Evolutionary conservation across 2,113 vertebrate genomes (phyloP), one percentile per base, ranked within the genome.

Genomic region (Coracopsis vasa): DNA sequence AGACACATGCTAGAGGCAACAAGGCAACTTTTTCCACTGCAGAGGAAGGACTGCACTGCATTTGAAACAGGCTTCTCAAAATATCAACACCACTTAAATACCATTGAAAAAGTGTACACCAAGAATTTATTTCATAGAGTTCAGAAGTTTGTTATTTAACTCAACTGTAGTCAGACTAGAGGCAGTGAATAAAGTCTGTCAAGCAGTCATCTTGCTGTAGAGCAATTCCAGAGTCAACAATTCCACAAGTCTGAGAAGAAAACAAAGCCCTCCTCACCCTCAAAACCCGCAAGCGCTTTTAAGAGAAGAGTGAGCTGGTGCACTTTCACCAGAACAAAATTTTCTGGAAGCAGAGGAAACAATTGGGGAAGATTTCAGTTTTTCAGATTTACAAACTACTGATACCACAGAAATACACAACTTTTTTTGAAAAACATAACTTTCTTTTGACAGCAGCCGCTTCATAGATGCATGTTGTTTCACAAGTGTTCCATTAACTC

Each of bases 221-320:
- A 75, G 33, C 56, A 35, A 67, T 12, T 91, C 47, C 69, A 64
- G 71, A 42, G 12, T 45, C 24, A 0, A 0, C 16, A 60, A 3
- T 12, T 42, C 13, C 16, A 31, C 35, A 64, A 35, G 10, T 11
- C 24, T 19, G 13, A 45, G 70, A 45, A 65, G 16, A 27, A 79
- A 70, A 42, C 7, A 61, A 74, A 31, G 6, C 3, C 20, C 4
- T 54, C 35, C 54, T 73, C 1, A 0, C 9, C 29, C 70, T 50
- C 78, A 29, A 81, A 93, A 87, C 6, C 18, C 3, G 0, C 1
- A 71, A 48, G 1, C 7, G 12, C 6, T 70, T 51, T 0, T 3
- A 42, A 35, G 15, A 66, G 9, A 45, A 47, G 7, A 50, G 10
- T 8, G 12, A 72, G 69, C 4, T 12, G 4, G 14, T 35, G 17